These are phyloP conservation scores for Hemichromis elongatus DNA, from an alignment of 2,113 vertebrate genomes.

Conservation along the genomic window DNA sequence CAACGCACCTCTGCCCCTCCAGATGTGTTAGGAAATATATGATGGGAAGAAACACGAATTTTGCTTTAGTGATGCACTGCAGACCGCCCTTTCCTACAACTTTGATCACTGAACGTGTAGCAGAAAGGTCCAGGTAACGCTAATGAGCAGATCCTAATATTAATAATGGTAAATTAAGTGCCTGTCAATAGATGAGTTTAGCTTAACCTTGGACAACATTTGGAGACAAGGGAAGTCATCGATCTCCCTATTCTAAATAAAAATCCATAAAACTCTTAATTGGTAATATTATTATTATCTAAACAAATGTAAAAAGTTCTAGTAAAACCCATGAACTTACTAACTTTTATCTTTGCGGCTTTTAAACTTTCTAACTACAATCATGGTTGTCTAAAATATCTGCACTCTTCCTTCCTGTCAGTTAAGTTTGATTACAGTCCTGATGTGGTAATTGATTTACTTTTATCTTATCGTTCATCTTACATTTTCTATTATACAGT, in stretches of 20 bases:
- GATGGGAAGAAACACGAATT: background rate
- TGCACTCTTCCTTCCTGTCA: background rate
- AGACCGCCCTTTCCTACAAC: background rate
- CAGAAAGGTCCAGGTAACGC: background rate
- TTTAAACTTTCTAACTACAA: background rate
- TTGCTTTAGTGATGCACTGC: background rate
- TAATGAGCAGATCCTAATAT: background rate
- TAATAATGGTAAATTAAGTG: background rate
- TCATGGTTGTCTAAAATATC: background rate
- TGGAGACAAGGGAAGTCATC: background rate
- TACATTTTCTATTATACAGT: background rate
- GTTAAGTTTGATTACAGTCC: background rate
- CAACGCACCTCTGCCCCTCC: background rate
- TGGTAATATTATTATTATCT: background rate
- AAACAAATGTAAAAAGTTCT: background rate
- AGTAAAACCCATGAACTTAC: too few species aligned
- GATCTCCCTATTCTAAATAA: background rate
- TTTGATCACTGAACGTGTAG: background rate
- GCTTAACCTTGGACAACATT: background rate
- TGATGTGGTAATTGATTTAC: background rate
- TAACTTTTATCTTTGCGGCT: background rate
- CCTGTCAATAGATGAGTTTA: background rate
- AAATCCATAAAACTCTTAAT: background rate
- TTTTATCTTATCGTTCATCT: background rate
- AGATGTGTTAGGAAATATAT: background rate